A percentile compares a stretch with the other conserved stretches of the same genome.
phyloP scores from a whole-genome alignment of 2,888 invertebrate species.

The Timema podura region DNA sequence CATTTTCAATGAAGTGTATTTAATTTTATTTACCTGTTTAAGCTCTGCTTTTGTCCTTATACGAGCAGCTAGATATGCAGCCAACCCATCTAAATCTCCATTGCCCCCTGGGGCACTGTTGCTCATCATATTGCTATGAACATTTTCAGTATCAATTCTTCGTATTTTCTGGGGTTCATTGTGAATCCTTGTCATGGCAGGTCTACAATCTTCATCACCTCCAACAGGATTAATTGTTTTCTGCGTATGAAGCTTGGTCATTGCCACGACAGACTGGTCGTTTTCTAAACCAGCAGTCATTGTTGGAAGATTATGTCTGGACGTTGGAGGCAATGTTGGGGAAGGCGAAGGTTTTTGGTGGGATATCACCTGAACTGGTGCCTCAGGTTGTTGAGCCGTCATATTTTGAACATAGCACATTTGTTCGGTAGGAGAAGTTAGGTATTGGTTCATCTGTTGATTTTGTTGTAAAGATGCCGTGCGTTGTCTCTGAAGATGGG shows the following conservation, averaged over 20 bases:
- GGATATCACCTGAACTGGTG: slow-evolving; percentile 10
- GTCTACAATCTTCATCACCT: slow-evolving; percentile 7
- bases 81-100: slow-evolving; percentile 50
- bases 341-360: slow-evolving; percentile 15
- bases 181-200: neutral
- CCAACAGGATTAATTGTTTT: slow-evolving; percentile 23
- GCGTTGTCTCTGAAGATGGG: slow-evolving; percentile 40
- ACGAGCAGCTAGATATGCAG: slow-evolving; percentile 61
- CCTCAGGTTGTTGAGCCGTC: slow-evolving; percentile 32
- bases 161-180: neutral
- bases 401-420: slow-evolving; percentile 43
- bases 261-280: slow-evolving; percentile 10
- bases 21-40: slow-evolving; percentile 49
- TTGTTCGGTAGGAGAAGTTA: slow-evolving; percentile 27
- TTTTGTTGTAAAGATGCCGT: slow-evolving; percentile 43
- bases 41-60: slow-evolving; percentile 84
- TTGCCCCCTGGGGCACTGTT: slow-evolving; percentile 36
- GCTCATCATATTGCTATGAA: slow-evolving; percentile 10
- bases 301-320: slow-evolving; percentile 17
- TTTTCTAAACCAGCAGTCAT: slow-evolving; percentile 21
- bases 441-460: slow-evolving; percentile 4
- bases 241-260: slow-evolving; percentile 23
- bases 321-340: slow-evolving; percentile 21
- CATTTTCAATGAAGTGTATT: too few relatives aligned
- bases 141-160: neutral